A percentile compares a stretch with the other conserved stretches of the same genome.
Evolutionary conservation across 2,797 vertebrate species (phyloP).

Genomic region (Brotogeris chrysoptera): DNA sequence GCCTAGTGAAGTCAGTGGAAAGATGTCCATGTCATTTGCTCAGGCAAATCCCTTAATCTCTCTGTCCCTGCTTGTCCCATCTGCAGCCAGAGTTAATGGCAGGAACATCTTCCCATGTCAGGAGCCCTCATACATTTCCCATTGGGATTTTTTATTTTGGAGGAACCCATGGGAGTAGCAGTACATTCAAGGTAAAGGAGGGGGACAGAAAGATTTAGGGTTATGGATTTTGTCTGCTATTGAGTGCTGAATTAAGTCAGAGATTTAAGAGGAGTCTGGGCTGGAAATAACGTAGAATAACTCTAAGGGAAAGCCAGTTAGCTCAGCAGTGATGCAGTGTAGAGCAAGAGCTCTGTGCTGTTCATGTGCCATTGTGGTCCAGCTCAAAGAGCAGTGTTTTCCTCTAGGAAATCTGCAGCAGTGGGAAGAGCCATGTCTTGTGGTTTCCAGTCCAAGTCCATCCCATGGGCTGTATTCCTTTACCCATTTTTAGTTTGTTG

Average conservation of each 20-base stretch:
- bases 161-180: neutral
- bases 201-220: neutral
- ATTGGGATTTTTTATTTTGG: neutral
- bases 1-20: neutral
- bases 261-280: neutral
- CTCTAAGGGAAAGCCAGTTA: neutral
- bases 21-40: neutral
- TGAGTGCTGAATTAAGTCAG: neutral
- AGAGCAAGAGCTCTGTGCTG: neutral
- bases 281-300: neutral
- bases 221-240: neutral
- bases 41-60: neutral
- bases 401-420: neutral
- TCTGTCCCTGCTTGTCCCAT: neutral
- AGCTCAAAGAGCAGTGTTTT: neutral
- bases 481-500: neutral
- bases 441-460: neutral
- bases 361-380: accelerated
- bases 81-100: neutral
- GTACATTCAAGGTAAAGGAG: neutral
- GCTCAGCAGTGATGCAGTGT: accelerated
- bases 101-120: neutral
- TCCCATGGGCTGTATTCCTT: neutral
- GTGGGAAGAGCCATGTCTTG: neutral
- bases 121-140: neutral